phyloP scores from a whole-genome alignment of 2,888 invertebrate genomes.

The Andrena trimmerana region DNA sequence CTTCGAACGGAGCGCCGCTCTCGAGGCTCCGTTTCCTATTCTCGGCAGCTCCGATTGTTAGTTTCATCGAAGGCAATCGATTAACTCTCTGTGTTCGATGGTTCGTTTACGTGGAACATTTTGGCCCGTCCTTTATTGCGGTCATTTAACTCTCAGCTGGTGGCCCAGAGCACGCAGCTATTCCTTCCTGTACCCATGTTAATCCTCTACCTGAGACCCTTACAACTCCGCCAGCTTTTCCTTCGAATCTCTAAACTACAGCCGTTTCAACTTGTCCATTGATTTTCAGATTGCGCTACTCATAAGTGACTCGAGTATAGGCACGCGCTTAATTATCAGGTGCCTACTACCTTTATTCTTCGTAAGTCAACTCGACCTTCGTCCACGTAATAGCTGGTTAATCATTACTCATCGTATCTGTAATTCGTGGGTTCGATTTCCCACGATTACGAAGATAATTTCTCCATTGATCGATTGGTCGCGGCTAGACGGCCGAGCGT shows the following conservation, averaged over 20 bases:
- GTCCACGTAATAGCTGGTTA: background rate
- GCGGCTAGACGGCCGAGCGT: background rate
- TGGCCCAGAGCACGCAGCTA: background rate
- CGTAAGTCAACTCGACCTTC: background rate
- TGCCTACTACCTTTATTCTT: background rate
- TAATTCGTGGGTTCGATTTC: background rate
- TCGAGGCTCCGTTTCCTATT: slow-evolving; percentile 12
- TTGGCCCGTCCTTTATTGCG: background rate
- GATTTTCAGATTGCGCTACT: background rate
- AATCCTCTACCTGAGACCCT: background rate
- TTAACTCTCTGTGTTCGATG: background rate
- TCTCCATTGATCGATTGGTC: background rate
- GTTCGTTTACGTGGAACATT: too few species aligned
- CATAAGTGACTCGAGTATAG: background rate
- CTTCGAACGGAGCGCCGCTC: slow-evolving; percentile 7
- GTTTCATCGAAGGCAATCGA: slow-evolving; percentile 1
- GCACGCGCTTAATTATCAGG: background rate
- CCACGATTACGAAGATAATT: background rate
- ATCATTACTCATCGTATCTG: background rate
- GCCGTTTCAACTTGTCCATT: background rate
- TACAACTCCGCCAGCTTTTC: background rate
- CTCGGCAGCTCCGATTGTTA: slow-evolving; percentile 22
- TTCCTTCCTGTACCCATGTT: background rate
- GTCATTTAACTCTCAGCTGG: background rate
- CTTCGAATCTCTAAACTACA: background rate